Conservation (phyloP, 2,888 invertebrate genomes). For the Parochlus steinenii region DNA sequence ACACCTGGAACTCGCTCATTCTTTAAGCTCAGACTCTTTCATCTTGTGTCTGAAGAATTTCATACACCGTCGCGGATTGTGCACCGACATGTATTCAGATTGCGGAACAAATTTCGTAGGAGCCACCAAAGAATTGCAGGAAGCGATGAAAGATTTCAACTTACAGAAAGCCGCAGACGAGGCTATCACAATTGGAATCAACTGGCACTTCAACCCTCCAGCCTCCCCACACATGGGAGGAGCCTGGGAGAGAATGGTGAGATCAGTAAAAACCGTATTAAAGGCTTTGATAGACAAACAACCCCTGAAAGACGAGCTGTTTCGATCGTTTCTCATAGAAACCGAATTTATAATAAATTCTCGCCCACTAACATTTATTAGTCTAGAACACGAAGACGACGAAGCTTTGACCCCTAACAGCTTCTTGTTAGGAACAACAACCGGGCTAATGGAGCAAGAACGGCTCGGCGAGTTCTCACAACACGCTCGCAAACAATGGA, state of each 20-base stretch:
- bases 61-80: constrained; percentile 13
- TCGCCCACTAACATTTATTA: constrained; percentile 2
- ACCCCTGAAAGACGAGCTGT: neutral
- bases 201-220: constrained; percentile 14
- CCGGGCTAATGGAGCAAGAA: too few species aligned
- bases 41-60: too few species aligned
- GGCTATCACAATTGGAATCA: too few species aligned
- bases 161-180: too few species aligned
- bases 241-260: constrained; percentile 15
- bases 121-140: neutral
- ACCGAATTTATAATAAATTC: constrained; percentile 1
- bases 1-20: constrained; percentile 17
- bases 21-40: constrained; percentile 15
- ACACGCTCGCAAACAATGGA: too few species aligned
- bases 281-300: neutral
- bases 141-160: neutral
- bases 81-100: constrained; percentile 13
- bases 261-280: constrained; percentile 9
- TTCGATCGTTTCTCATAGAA: neutral
- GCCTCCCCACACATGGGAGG: constrained; percentile 14
- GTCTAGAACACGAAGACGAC: neutral
- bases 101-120: constrained; percentile 15
- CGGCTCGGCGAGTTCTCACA: too few species aligned
- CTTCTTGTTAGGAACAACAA: too few species aligned
- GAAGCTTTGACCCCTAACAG: constrained; percentile 6